phyloP scores from a whole-genome alignment of 92 coral and sea anemone species.

The Siderastrea siderea region DNA sequence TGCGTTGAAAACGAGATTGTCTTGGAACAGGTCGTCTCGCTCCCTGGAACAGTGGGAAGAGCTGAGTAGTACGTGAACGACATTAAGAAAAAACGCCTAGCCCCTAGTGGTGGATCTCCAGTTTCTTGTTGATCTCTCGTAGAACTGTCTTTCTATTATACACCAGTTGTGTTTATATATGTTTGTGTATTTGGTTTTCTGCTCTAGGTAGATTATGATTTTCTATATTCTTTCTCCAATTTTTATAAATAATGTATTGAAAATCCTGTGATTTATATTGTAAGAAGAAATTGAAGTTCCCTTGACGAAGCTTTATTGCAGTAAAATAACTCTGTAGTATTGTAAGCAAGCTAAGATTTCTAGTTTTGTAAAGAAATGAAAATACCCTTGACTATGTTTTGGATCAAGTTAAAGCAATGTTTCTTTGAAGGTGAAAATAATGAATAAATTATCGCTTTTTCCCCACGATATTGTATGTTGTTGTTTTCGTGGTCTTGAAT shows the following conservation, averaged over 20 bases:
- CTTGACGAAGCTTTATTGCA: neutral
- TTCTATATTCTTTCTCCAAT: neutral
- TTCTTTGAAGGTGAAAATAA: neutral
- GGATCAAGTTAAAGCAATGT: conserved; percentile 1
- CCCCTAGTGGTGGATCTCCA: no score
- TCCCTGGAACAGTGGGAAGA: no score
- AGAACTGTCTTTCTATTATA: neutral
- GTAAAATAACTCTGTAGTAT: neutral
- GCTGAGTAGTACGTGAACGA: no score
- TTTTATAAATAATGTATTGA: neutral
- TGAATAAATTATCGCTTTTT: conserved; percentile 33
- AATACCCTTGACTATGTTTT: neutral
- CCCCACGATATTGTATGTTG: neutral
- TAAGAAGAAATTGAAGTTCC: neutral
- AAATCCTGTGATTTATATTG: neutral
- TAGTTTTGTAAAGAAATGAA: neutral
- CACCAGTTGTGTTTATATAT: neutral
- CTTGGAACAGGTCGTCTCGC: no score
- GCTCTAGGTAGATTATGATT: neutral
- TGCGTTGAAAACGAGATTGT: no score
- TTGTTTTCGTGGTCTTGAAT: no score
- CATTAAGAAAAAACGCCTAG: no score
- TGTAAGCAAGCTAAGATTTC: neutral
- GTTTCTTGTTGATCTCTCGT: neutral
- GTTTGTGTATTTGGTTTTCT: neutral